phyloP scores from a whole-genome alignment of 2,113 vertebrate genomes.

The Amphiprion percula region DNA sequence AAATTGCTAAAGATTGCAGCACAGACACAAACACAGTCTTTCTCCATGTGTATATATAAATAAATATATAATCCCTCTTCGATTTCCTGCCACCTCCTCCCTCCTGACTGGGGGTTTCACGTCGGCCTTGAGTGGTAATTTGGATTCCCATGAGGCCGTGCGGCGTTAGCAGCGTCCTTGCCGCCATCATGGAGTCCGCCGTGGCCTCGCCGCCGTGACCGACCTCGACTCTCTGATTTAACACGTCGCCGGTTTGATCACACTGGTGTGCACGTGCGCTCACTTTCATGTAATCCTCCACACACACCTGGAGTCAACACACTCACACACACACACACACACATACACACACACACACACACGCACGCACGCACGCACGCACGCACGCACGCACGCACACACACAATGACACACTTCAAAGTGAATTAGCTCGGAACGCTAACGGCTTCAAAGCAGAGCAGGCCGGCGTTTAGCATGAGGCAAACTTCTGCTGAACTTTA shows the following conservation, averaged over 20 bases:
- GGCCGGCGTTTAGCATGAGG: constrained; percentile 51
- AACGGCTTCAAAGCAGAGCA: constrained; percentile 62
- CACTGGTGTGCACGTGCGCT: constrained; percentile 1
- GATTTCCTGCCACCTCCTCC: not conserved
- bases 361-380: not conserved
- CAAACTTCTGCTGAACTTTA: constrained; percentile 53
- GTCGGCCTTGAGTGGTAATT: constrained; percentile 48
- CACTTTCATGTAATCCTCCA: not conserved
- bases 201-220: constrained; percentile 21
- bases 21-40: too few species aligned
- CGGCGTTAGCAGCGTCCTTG: constrained; percentile 45
- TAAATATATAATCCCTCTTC: too few species aligned
- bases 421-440: constrained; percentile 33
- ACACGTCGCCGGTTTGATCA: constrained; percentile 49
- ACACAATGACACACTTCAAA: constrained; percentile 59
- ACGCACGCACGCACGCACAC: not conserved
- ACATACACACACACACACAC: not conserved
- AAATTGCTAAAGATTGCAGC: too few species aligned
- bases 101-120: constrained; percentile 21
- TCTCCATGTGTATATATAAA: too few species aligned
- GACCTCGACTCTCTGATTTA: constrained; percentile 69
- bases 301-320: constrained; percentile 4
- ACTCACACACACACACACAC: not conserved
- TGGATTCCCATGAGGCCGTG: constrained; percentile 37
- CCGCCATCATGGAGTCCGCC: too few species aligned